These are phyloP conservation scores for Pteropus alecto DNA, from an alignment of 2,113 vertebrate species.

Conservation along the genomic window DNA sequence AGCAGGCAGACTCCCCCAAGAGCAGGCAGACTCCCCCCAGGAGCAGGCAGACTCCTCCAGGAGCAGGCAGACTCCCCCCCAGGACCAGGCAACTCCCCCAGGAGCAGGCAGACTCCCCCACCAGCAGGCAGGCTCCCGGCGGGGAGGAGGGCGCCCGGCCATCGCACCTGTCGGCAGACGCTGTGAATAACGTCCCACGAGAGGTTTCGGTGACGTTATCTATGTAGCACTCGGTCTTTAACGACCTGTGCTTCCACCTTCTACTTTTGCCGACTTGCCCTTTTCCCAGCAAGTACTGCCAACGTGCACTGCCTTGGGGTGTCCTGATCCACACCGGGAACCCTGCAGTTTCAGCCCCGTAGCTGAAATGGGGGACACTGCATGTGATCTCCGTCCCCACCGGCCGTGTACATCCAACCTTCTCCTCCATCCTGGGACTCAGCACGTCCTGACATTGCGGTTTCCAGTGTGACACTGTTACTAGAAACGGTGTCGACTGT, in stretches of 20 bases:
- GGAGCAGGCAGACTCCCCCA: no score
- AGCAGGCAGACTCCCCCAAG: no score
- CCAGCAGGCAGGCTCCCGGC: no score
- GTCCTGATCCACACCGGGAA: no score
- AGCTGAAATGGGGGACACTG: background rate
- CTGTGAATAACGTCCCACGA: background rate
- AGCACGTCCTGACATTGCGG: rapidly evolving
- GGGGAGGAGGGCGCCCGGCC: background rate
- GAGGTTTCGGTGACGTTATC: background rate
- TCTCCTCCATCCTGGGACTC: no score
- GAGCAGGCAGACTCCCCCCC: no score
- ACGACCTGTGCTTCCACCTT: background rate
- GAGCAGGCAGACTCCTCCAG: no score
- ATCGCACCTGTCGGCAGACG: rapidly evolving
- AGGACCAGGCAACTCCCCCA: no score
- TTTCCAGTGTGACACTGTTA: background rate
- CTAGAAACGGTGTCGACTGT: background rate
- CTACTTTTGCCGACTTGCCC: background rate
- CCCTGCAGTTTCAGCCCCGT: background rate
- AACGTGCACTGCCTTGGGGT: no score
- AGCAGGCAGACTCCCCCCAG: no score
- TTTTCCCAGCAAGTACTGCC: background rate
- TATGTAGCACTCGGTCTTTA: rapidly evolving
- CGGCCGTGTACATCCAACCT: rapidly evolving
- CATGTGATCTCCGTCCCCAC: background rate